Percentiles rank a stretch among this genome's conserved stretches.
Conservation (phyloP, 2,797 vertebrate species). For the Mus spretus region DNA sequence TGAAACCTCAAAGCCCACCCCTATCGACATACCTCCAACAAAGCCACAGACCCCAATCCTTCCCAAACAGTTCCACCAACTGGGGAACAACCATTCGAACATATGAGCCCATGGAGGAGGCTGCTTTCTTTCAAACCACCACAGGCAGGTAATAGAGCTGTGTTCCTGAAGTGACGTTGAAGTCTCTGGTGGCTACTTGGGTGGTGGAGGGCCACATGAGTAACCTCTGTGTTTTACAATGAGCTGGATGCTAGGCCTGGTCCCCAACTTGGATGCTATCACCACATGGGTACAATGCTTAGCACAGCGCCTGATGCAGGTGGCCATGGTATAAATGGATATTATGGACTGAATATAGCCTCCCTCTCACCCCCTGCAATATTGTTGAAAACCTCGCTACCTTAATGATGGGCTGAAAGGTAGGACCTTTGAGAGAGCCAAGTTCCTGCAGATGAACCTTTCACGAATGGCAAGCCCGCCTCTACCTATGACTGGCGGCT, state of each 20-base stretch:
- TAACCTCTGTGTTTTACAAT: fast-evolving
- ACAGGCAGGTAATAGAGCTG: not conserved
- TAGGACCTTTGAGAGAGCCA: not conserved
- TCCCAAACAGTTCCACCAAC: not conserved
- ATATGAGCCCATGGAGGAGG: not conserved
- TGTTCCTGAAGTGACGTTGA: fast-evolving
- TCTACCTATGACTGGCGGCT: not conserved
- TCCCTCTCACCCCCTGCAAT: no score
- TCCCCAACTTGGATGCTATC: fast-evolving
- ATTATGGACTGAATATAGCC: fast-evolving
- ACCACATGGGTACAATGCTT: fast-evolving
- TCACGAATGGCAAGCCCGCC: not conserved
- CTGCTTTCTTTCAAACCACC: not conserved
- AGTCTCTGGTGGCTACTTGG: not conserved
- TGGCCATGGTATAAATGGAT: fast-evolving
- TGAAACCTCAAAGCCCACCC: not conserved
- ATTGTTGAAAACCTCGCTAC: not conserved
- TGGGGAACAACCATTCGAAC: no score
- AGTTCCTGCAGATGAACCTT: no score
- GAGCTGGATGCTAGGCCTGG: not conserved
- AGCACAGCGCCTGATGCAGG: fast-evolving
- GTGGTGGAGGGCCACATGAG: fast-evolving
- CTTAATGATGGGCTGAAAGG: not conserved
- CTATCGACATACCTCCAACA: no score
- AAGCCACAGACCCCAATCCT: not conserved